Percentiles rank a stretch among this genome's conserved stretches.
Evolutionary conservation across 2,888 invertebrate genomes (phyloP).

Genomic region (Conus canariensis): DNA sequence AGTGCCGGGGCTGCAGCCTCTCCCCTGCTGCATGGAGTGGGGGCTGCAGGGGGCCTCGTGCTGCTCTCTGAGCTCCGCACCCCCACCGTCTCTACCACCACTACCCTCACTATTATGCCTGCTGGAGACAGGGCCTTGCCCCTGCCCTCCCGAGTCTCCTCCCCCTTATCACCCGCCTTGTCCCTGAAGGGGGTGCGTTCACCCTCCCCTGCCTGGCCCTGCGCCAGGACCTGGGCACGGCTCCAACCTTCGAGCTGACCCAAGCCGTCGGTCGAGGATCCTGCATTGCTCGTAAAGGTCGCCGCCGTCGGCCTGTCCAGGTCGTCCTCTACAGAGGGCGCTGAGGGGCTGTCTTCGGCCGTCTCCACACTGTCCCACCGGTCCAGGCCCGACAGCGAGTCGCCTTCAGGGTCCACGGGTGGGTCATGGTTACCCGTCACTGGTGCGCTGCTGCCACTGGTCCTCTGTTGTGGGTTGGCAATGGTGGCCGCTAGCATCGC

Average conservation of each 20-base stretch:
- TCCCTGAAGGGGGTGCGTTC: neutral
- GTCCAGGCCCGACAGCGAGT: constrained; percentile 24
- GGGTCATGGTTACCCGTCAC: neutral
- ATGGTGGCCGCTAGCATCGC: constrained; percentile 40
- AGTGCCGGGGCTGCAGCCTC: neutral
- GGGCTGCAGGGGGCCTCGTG: neutral
- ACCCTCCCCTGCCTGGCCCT: too few relatives aligned
- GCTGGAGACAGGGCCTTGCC: neutral
- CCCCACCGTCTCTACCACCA: neutral
- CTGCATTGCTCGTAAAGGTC: neutral
- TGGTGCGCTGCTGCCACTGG: neutral
- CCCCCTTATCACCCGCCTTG: neutral
- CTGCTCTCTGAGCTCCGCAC: neutral
- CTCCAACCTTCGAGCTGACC: neutral
- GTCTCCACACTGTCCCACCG: neutral
- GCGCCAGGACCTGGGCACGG: neutral
- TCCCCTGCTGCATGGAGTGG: neutral
- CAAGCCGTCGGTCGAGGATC: neutral
- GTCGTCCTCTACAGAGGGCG: neutral
- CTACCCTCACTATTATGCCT: constrained; percentile 15
- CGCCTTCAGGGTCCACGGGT: neutral
- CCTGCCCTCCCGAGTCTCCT: neutral
- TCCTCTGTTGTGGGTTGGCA: neutral
- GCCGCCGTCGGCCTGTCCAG: neutral
- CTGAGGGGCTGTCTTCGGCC: neutral